Conservation (phyloP, 1,140 invertebrate genomes). For the Sycobia sp. region DNA sequence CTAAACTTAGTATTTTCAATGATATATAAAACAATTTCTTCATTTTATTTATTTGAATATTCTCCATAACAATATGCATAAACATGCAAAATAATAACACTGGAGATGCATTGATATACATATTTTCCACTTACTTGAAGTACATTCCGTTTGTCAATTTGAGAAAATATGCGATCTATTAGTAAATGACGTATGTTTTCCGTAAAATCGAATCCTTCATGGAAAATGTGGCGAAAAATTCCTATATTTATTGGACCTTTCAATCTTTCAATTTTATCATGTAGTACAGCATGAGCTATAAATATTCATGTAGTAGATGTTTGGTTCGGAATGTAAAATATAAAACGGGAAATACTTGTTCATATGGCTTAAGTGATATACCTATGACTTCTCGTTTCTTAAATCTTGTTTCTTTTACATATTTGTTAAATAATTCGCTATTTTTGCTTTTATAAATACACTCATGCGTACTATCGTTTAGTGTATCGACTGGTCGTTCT, state of each 20-base stretch:
- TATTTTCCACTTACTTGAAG: slow-evolving; percentile 37
- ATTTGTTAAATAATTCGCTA: slow-evolving; percentile 43
- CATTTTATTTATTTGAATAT: no score
- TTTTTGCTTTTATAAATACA: slow-evolving; percentile 51
- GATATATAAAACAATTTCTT: no score
- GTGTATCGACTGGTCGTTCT: slow-evolving; percentile 41
- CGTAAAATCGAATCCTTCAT: slow-evolving; percentile 73
- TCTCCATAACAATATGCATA: no score
- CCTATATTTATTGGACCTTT: slow-evolving; percentile 60
- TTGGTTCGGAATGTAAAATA: neutral
- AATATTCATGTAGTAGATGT: slow-evolving; percentile 4
- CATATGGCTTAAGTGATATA: neutral
- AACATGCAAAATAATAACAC: no score
- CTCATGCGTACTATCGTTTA: slow-evolving; percentile 45
- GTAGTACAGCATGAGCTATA: slow-evolving; percentile 44
- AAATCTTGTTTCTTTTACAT: slow-evolving; percentile 56
- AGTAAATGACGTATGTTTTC: slow-evolving; percentile 68
- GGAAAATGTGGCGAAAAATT: slow-evolving; percentile 72
- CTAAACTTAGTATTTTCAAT: no score
- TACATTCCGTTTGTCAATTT: slow-evolving; percentile 56
- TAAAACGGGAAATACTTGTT: neutral
- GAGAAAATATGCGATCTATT: slow-evolving; percentile 67
- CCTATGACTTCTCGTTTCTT: slow-evolving; percentile 54
- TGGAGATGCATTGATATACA: no score
- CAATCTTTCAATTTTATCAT: slow-evolving; percentile 51